Conservation (phyloP, 2,797 vertebrate genomes). For the Pyrocephalus nanus region DNA sequence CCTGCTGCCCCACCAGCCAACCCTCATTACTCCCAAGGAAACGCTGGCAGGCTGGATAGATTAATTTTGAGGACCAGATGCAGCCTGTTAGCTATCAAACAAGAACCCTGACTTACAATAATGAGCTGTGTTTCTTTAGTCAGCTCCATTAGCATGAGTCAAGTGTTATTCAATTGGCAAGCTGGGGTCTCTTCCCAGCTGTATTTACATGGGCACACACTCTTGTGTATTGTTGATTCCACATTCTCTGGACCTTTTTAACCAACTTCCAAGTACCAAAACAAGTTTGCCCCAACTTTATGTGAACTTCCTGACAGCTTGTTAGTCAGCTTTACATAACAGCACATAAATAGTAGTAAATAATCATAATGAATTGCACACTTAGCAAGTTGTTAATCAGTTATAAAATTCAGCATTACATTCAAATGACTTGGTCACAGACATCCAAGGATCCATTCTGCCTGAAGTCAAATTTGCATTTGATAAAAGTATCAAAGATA, state of each 20-base stretch:
- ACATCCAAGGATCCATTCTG: background rate
- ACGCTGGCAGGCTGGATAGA: slow-evolving; percentile 19
- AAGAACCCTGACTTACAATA: slow-evolving; percentile 18
- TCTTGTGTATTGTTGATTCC: background rate
- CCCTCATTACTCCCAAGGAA: background rate
- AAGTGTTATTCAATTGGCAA: slow-evolving; percentile 18
- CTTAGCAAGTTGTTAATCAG: background rate
- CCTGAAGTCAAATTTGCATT: background rate
- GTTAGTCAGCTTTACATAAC: background rate
- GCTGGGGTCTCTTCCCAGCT: slow-evolving; percentile 14
- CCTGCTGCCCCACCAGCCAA: slow-evolving; percentile 34
- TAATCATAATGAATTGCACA: background rate
- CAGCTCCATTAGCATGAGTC: slow-evolving; percentile 13
- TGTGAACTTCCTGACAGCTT: background rate
- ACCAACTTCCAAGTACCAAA: background rate
- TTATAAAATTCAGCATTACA: background rate
- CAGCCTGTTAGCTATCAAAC: slow-evolving; percentile 21
- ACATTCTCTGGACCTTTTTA: background rate
- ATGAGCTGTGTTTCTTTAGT: slow-evolving; percentile 26
- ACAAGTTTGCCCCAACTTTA: background rate
- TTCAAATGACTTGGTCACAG: background rate
- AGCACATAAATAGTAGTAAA: background rate
- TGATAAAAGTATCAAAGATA: background rate
- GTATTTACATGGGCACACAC: slow-evolving; percentile 2
- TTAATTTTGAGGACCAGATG: slow-evolving; percentile 49